Evolutionary conservation across 2,888 invertebrate genomes (phyloP), one percentile per base, ranked within the genome.

Genomic region (Belgica antarctica): DNA sequence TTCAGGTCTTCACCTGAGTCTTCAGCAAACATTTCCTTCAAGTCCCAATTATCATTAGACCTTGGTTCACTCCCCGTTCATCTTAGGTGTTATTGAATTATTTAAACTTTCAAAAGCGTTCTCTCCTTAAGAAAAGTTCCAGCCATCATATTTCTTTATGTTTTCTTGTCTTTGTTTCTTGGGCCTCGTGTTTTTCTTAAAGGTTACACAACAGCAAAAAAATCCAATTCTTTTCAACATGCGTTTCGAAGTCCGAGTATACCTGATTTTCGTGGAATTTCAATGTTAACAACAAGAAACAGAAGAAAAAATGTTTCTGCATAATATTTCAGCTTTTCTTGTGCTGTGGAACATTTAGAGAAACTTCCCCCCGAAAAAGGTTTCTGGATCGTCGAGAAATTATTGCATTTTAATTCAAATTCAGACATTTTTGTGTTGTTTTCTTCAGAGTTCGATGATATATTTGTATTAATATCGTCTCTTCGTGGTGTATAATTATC

Each of bases 241-340:
- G 63, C 63, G 63, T 41, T 41, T 41, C 41, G 15, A 15, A 41
- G 41, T 63, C 41, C 63, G 63, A 19, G 19, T 62, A 62, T 66
- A 66, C 65, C 65, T 66, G 65, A 66, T 66, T 66, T 66, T 66
- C 65, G 65, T 66, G 65, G 65, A 66, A 66, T 66, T 66, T 66
- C 65, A 66, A 66, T 66, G 65, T 66, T 66, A 66, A 66, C 65
- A 66, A 47, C 65, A 47, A 66, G 41, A 28, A 61, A 61, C 25
- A 61, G 27, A 61, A 5, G 24, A 52, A 52, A 66, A 66, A 47
- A 66, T 66, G 65, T 66, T 66, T 66, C 65, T 66, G 65, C 65
- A 66, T 66, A 66, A 66, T 47, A 47, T 66, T 66, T 66, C 46
- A 47, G 47, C 65, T 66, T 66, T 24, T 62, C 34, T 5, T 59